Percentiles rank a stretch among this genome's conserved stretches.
Conservation (phyloP, 2,797 vertebrate genomes). For the Limnodromus scolopaceus region DNA sequence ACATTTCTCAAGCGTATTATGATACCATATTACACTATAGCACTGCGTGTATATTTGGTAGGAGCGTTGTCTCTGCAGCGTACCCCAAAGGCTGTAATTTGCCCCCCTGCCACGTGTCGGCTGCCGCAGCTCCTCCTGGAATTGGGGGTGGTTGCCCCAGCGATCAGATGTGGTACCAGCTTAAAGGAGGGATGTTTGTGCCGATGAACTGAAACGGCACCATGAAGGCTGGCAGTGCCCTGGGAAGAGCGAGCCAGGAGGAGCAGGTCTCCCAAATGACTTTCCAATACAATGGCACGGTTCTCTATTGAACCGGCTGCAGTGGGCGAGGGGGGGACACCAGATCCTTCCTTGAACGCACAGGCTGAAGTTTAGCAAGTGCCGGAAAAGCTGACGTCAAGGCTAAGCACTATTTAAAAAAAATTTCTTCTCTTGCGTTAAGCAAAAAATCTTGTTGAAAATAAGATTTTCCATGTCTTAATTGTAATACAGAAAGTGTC, state of each 20-base stretch:
- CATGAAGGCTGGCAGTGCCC: rapidly evolving
- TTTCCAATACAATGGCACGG: rapidly evolving
- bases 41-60: rapidly evolving
- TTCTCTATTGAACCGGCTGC: not conserved
- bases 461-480: constrained; percentile 78
- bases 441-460: constrained; percentile 72
- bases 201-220: not conserved
- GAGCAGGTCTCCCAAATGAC: rapidly evolving
- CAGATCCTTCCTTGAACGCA: not conserved
- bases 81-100: not conserved
- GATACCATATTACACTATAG: rapidly evolving
- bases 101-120: not conserved
- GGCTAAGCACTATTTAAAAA: not conserved
- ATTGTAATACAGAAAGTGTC: constrained; percentile 74
- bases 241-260: not conserved
- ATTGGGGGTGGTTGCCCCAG: too few relatives aligned
- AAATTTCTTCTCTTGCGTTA: not conserved
- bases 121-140: rapidly evolving
- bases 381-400: constrained; percentile 32
- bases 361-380: not conserved
- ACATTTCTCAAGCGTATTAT: not conserved
- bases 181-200: not conserved
- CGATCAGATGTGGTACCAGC: rapidly evolving
- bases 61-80: rapidly evolving
- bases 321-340: rapidly evolving